Conservation (phyloP, 2,113 vertebrate genomes). For the Clupea harengus region DNA sequence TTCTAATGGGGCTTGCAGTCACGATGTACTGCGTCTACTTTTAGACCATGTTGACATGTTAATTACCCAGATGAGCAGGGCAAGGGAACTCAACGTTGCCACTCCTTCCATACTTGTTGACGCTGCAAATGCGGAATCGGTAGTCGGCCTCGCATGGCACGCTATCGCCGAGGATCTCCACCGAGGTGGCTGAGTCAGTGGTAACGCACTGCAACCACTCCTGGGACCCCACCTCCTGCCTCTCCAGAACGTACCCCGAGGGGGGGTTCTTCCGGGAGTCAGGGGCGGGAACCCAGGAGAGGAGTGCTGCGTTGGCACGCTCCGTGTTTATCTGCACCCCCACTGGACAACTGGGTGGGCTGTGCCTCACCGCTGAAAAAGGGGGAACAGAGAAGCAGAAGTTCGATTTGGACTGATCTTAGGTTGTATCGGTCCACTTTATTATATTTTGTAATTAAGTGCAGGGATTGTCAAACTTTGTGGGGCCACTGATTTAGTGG, state of each 20-base stretch:
- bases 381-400: conserved; percentile 31
- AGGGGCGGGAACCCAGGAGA: conserved; percentile 84
- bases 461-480: no score
- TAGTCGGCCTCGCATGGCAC: conserved; percentile 88
- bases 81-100: conserved; percentile 84
- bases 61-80: conserved; percentile 85
- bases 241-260: conserved; percentile 83
- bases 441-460: no score
- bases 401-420: neutral
- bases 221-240: conserved; percentile 80
- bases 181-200: conserved; percentile 80
- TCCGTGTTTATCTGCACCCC: conserved; percentile 82
- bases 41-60: neutral
- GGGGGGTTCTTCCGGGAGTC: conserved; percentile 76
- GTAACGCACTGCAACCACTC: conserved; percentile 92
- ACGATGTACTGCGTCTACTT: neutral
- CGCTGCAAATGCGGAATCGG: conserved; percentile 83
- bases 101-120: conserved; percentile 87
- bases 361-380: conserved; percentile 78
- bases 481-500: no score
- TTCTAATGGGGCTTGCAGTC: neutral
- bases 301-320: conserved; percentile 81
- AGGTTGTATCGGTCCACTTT: neutral
- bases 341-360: conserved; percentile 81
- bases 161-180: conserved; percentile 87